Percentiles rank a stretch among this genome's conserved stretches.
These are phyloP conservation scores for Eurystomus glaucurus DNA, from an alignment of 2,797 vertebrate genomes.

Conservation along the genomic window DNA sequence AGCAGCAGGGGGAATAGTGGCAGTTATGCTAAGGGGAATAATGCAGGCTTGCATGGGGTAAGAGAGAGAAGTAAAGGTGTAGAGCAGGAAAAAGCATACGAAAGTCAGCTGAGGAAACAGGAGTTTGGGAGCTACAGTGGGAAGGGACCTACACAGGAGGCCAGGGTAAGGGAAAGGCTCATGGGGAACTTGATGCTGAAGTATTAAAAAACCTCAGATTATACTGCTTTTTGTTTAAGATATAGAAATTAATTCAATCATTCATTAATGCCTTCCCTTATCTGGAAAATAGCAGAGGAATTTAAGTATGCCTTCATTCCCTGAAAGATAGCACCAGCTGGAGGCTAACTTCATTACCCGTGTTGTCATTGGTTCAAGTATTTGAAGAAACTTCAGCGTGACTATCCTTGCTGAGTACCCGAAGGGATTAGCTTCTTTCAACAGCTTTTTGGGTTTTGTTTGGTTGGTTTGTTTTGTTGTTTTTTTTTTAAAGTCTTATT, in stretches of 20 bases:
- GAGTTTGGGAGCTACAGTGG: neutral
- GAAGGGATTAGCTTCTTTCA: neutral
- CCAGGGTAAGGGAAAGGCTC: neutral
- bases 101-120: neutral
- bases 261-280: neutral
- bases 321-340: neutral
- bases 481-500: neutral
- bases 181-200: neutral
- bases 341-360: neutral
- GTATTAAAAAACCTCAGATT: neutral
- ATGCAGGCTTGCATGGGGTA: rapidly evolving
- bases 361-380: neutral
- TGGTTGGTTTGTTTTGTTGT: too few relatives aligned
- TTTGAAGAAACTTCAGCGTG: neutral
- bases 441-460: neutral
- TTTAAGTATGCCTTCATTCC: neutral
- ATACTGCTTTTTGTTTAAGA: neutral
- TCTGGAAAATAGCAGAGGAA: neutral
- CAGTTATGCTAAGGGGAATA: neutral
- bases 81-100: neutral
- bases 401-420: neutral
- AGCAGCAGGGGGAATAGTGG: neutral
- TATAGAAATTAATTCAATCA: neutral
- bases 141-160: neutral
- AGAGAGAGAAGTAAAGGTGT: neutral